Conservation (phyloP, 2,888 invertebrate species). For the Papilio protenor region DNA sequence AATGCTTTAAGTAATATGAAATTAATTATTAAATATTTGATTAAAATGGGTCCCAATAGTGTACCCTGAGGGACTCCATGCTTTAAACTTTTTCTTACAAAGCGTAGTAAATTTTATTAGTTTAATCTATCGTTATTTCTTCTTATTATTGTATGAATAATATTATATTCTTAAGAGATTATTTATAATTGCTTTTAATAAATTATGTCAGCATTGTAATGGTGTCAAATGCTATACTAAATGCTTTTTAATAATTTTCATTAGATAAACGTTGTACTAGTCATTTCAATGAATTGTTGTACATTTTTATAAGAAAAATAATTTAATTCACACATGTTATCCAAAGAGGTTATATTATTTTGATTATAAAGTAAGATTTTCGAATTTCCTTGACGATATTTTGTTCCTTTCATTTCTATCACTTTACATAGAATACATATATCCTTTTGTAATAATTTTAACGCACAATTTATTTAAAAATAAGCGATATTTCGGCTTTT, state of each 20-base stretch:
- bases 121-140: background rate
- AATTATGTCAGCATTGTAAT: background rate
- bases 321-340: background rate
- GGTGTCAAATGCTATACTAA: background rate
- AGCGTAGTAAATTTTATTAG: background rate
- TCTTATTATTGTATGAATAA: background rate
- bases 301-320: conserved; percentile 6
- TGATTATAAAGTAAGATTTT: background rate
- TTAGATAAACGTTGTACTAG: conserved; percentile 10
- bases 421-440: no score
- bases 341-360: background rate
- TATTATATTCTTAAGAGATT: background rate
- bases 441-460: background rate
- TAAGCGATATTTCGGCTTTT: background rate
- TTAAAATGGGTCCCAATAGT: background rate
- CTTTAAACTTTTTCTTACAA: background rate
- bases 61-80: background rate
- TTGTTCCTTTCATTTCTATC: background rate
- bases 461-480: background rate
- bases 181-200: conserved; percentile 4
- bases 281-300: conserved; percentile 32
- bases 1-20: background rate
- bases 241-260: background rate
- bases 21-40: background rate
- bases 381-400: background rate